Conservation (phyloP, 2,888 invertebrate species). For the Pyrrhosoma nymphula region DNA sequence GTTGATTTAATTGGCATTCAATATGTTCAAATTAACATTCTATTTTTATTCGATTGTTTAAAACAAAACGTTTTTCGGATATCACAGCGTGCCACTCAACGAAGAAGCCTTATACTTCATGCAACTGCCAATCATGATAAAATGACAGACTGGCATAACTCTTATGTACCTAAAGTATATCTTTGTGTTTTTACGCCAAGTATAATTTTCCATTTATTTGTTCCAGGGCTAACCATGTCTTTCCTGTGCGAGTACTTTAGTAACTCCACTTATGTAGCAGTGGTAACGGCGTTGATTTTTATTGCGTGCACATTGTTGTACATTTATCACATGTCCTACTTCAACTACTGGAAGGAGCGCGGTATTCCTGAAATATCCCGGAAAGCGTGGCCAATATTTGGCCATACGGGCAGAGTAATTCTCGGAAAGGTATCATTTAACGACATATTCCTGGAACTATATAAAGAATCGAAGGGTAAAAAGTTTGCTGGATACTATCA, state of each 20-base stretch:
- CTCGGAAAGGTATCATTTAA: not conserved
- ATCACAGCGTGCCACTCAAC: no score
- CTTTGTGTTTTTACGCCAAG: not conserved
- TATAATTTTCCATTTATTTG: not conserved
- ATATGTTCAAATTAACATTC: no score
- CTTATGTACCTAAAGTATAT: no score
- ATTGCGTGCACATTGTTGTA: not conserved
- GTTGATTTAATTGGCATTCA: no score
- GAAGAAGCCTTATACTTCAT: no score
- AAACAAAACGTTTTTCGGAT: no score
- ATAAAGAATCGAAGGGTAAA: not conserved
- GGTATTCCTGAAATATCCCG: not conserved
- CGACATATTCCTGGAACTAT: not conserved
- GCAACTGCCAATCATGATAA: no score
- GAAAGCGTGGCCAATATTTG: not conserved
- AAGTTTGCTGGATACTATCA: conserved; percentile 19
- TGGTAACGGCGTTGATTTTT: not conserved
- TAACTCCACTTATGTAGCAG: not conserved
- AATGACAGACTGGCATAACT: no score
- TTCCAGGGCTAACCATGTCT: not conserved
- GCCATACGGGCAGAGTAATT: not conserved
- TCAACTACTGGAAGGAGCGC: conserved; percentile 29
- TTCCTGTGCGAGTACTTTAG: not conserved
- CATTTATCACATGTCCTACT: not conserved
- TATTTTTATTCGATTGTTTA: no score